These are phyloP conservation scores for Nannoperca obscura DNA, from an alignment of 2,797 vertebrate genomes.

Conservation along the genomic window DNA sequence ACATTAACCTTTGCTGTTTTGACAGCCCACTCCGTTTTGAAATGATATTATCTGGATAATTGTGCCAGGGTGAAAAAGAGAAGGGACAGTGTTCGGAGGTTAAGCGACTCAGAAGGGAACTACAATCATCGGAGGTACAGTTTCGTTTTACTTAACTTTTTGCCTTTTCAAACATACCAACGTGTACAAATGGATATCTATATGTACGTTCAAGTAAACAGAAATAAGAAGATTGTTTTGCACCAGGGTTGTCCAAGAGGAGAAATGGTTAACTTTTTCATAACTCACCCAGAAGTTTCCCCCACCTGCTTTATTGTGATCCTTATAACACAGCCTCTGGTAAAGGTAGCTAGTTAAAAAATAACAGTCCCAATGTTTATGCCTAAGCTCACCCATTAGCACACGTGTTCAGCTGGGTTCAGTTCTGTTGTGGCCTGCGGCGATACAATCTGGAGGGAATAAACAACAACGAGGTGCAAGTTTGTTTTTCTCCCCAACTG, in stretches of 20 bases:
- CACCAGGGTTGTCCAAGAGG: not conserved
- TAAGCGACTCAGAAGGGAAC: not conserved
- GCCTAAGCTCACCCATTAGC: conserved; percentile 76
- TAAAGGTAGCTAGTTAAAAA: conserved; percentile 71
- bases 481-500: conserved; percentile 46
- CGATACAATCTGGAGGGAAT: conserved; percentile 60
- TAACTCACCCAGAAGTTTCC: conserved; percentile 34
- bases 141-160: not conserved
- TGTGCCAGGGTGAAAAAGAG: not conserved
- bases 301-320: conserved; percentile 47
- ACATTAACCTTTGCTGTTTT: conserved; percentile 55
- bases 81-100: not conserved
- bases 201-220: not conserved
- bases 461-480: conserved; percentile 58
- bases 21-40: conserved; percentile 25
- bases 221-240: conserved; percentile 17
- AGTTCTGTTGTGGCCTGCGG: conserved; percentile 61
- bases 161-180: conserved; percentile 1
- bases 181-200: not conserved
- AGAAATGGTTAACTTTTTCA: conserved; percentile 53
- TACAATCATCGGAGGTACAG: not conserved
- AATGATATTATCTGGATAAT: conserved; percentile 17
- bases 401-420: conserved; percentile 58
- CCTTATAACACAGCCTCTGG: conserved; percentile 55
- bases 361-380: conserved; percentile 75